Base-by-base conservation (phyloP, 2,797 vertebrate species). In the Mareca penelope region DNA sequence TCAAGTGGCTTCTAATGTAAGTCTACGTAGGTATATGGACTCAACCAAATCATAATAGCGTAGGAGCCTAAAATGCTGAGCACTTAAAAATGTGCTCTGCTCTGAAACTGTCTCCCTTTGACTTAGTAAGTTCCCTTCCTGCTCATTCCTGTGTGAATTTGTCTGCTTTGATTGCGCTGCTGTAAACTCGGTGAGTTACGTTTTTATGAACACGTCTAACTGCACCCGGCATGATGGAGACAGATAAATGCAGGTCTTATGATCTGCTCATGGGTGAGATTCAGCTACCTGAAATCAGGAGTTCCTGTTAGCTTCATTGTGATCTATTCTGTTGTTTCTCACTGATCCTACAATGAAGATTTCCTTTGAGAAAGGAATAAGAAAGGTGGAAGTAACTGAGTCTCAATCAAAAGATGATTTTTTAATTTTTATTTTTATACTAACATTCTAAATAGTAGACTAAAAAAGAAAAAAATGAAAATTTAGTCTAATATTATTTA, bases 271-370 rank as follows among this genome's bases (percentile, higher is more conserved):
- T 5, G 21, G 7, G 37, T 22, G 69, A 31, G 50, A 11, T 53
- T 29, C 31, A 0, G 5, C 37, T 70, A 31, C 78, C 44, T 37
- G 69, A 11, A 60, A 40, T 37, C 2, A 26, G 52, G 18, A 29
- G 55, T 16, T 22, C 16, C 22, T 46, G 0, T n/a, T 59, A 7
- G 28, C 35, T 72, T 70, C n/a, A 2, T 19, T 40, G 16, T 3
- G 0, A 33, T 67, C 24, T 12, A 0, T 11, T 56, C 70, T 2
- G 0, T 24, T 59, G 9, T 1, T 55, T 46, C 64, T 31, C 31
- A 3, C 52, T 28, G 28, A 18, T 11, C 16, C 29, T 48, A 6
- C 1, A 2, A 1, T n/a, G 31, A 65, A 37, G n/a, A 40, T 76
- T 92, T 56, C 72, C 40, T 59, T 26, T 67, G 59, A 18, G 10